Base-by-base conservation (phyloP, 2,888 invertebrate species). In the Dynastes tityus region DNA sequence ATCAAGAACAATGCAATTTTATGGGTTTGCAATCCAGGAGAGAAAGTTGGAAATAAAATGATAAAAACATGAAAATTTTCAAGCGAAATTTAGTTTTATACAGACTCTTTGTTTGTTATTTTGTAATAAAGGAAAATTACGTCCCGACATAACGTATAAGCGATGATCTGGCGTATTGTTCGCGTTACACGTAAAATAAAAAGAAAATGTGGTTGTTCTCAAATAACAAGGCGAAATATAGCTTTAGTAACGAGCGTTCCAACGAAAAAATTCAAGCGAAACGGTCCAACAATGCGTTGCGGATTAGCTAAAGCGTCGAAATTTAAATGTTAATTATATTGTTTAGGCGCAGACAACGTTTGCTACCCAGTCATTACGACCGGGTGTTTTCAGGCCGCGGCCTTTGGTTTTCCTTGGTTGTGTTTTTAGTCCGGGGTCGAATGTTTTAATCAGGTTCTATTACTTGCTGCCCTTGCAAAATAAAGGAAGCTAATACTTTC, bases 241-340 rank as follows among this genome's bases (percentile, higher is more conserved):
- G 49, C 27, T 29, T 51, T 27, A 40, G 55, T 29, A 49, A 70
- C n/a, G 16, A 53, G 37, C 53, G 27, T 22, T 9, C 27, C 51
- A 32, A 32, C 22, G 70, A 53, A 53, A 27, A 53, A 27, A 53
- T 16, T 13, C 51, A 27, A 11, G 70, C 22, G 22, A 70, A 29
- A 40, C 27, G 27, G 2, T 1, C 13, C 53, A 32, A 70, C 27
- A 70, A 29, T 9, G 51, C 11, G 16, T 13, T 29, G 70, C 13
- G 53, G 40, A 70, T 70, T 70, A 70, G 53, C 51, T 70, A 70
- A 53, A 29, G 70, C 51, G 70, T 53, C n/a, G 70, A 70, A 70
- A 70, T 70, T 70, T 70, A 70, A 70, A 70, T 70, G 70, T 53
- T 70, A 70, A 70, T 70, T 70, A 70, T 70, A 70, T 53, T 70